Percentiles rank a stretch among this genome's conserved stretches.
Evolutionary conservation across 2,888 invertebrate genomes (phyloP).

Genomic region (Lepeophtheirus nordmannii): DNA sequence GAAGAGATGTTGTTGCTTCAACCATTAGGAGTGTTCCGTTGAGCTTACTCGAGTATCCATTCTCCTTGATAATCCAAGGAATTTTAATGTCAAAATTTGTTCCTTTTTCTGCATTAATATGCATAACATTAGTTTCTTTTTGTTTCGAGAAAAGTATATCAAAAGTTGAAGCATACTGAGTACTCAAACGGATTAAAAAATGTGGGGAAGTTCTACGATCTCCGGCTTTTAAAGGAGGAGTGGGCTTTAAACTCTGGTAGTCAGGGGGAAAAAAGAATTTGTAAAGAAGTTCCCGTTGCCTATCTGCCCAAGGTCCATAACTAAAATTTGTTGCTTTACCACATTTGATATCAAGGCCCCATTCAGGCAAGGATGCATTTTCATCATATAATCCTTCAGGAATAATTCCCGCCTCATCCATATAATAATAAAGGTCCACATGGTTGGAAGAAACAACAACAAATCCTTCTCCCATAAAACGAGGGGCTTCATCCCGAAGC

Average conservation of each 20-base stretch:
- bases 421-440: conserved; percentile 85
- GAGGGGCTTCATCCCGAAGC: conserved; percentile 80
- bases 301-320: conserved; percentile 97
- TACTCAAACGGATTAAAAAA: conserved; percentile 78
- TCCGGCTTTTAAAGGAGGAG: conserved; percentile 66
- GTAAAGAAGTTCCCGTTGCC: conserved; percentile 84
- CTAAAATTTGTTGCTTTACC: conserved; percentile 90
- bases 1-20: conserved; percentile 26
- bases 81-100: conserved; percentile 91
- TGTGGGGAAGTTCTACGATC: conserved; percentile 73
- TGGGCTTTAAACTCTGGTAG: conserved; percentile 40
- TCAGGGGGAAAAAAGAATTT: conserved; percentile 77
- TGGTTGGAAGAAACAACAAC: conserved; percentile 88
- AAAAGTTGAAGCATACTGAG: conserved; percentile 78
- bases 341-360: conserved; percentile 78
- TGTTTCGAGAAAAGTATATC: conserved; percentile 92
- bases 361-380: conserved; percentile 80
- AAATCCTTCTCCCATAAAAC: conserved; percentile 96
- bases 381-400: conserved; percentile 63
- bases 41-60: conserved; percentile 68
- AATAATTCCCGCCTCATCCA: conserved; percentile 81
- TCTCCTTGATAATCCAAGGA: conserved; percentile 75
- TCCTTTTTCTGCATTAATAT: conserved; percentile 84
- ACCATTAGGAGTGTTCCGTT: conserved; percentile 20
- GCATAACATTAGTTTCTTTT: conserved; percentile 87